These are phyloP conservation scores for Nowickia ferox DNA, from an alignment of 2,888 invertebrate species.

Conservation along the genomic window DNA sequence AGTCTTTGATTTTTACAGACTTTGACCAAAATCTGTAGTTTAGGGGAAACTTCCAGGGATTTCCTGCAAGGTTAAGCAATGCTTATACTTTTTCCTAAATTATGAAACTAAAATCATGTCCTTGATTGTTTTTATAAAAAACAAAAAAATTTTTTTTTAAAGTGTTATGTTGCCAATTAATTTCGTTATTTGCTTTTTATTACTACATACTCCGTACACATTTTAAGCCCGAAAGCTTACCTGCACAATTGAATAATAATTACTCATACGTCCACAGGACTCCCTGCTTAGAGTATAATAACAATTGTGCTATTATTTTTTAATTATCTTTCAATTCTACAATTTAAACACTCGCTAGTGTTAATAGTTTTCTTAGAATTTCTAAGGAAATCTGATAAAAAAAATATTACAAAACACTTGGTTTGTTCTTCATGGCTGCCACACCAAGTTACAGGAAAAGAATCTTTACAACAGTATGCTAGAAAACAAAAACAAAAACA, in stretches of 20 bases:
- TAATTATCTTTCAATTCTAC: conserved; percentile 2
- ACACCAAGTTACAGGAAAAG: background rate
- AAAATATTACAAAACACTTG: conserved; percentile 32
- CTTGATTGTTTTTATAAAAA: too few relatives aligned
- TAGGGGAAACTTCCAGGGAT: too few relatives aligned
- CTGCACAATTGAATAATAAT: conserved; percentile 24
- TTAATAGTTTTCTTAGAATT: conserved; percentile 40
- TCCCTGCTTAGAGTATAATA: background rate
- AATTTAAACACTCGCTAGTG: conserved; percentile 17
- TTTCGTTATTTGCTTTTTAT: too few relatives aligned
- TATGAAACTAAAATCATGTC: too few relatives aligned
- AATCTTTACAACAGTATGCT: background rate
- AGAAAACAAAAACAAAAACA: background rate
- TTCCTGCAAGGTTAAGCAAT: too few relatives aligned
- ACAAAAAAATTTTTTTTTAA: too few relatives aligned
- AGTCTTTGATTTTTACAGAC: too few relatives aligned
- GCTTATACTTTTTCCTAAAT: too few relatives aligned
- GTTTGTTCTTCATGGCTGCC: background rate
- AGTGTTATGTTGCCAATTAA: too few relatives aligned
- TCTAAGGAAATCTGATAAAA: conserved; percentile 42
- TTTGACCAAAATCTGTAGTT: too few relatives aligned
- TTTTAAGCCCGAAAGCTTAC: too few relatives aligned
- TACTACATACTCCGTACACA: too few relatives aligned
- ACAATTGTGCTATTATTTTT: conserved; percentile 13
- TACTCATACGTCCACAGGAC: conserved; percentile 4